Conservation (phyloP, 2,888 invertebrate species). For the Silvanus unidentatus region DNA sequence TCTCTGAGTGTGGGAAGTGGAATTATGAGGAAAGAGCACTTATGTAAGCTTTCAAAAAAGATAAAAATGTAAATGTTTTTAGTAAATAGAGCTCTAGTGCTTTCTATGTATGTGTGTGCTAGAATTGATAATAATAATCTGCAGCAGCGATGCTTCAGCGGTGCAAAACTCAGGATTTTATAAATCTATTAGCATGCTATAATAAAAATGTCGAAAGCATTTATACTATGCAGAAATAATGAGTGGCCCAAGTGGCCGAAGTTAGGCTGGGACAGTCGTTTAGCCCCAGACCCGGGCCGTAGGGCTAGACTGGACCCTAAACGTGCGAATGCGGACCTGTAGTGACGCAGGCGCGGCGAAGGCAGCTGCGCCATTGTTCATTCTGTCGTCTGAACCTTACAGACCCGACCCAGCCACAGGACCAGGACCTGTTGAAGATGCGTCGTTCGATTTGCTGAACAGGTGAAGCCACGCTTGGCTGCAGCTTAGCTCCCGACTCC, state of each 20-base stretch:
- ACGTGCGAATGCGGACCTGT: constrained; percentile 42
- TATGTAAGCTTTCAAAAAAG: background rate
- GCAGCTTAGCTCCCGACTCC: constrained; percentile 13
- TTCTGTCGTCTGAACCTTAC: constrained; percentile 33
- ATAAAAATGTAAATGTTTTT: background rate
- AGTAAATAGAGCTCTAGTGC: constrained; percentile 6
- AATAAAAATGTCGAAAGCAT: background rate
- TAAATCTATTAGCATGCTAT: constrained; percentile 11
- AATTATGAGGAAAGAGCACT: background rate
- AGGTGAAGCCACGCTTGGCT: constrained; percentile 35
- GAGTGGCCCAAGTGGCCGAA: constrained; percentile 19
- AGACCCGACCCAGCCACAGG: constrained; percentile 18
- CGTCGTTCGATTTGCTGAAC: constrained; percentile 20
- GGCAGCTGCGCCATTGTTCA: constrained; percentile 48
- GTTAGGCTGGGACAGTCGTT: constrained; percentile 20
- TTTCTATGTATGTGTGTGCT: constrained; percentile 3
- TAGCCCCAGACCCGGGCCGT: constrained; percentile 13
- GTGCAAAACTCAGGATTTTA: constrained; percentile 16
- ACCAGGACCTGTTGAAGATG: constrained; percentile 33
- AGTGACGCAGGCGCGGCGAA: constrained; percentile 47
- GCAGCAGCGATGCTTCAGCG: constrained; percentile 9
- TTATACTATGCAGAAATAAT: constrained; percentile 2
- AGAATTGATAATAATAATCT: constrained; percentile 1
- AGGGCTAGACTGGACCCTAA: constrained; percentile 14
- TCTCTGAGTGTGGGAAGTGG: background rate